Base-by-base conservation (phyloP, 1,140 invertebrate genomes). In the Euura saliciscinereae region DNA sequence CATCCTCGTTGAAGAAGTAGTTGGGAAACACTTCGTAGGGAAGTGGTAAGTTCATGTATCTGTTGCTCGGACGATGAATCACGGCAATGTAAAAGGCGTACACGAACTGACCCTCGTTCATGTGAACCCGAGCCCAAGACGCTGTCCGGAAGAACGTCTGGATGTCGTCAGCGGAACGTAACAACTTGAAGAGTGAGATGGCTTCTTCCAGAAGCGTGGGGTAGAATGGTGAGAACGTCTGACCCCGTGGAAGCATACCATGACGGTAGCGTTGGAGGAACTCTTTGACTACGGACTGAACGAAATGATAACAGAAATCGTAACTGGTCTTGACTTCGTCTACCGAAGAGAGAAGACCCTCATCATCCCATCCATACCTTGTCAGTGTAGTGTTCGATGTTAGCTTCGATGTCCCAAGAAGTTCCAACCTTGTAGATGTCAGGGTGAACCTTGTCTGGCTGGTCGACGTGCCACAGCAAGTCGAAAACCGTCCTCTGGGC, bases 21-120 rank as follows among this genome's bases (percentile, higher is more conserved):
- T 89, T 86, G 6, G 92, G 92, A 79, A 90, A 89, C 73, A 93
- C 87, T 81, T 94, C 92, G 78, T 93, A 93, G 45, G 91, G 88
- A 13, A 92, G 89, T 6, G 93, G 92, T 0, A 93, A 73, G 59
- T 86, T 84, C 69, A 93, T 87, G 72, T 89, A 88, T 64, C 85
- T 86, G 79, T 89, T 90, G 80, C 92, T 91, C 11, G 84, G 77
- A 44, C 92, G 86, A 80, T 93, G 91, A 73, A 90, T 83, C 7
- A 92, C 83, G 46, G 91, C 91, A 3, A 89, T 87, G 65, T 86
- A 89, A 51, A 92, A 82, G 6, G 90, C 89, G 70, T 92, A 92
- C 8, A 89, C 78, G 83, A 91, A 94, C 83, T 92, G 89, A 64
- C 90, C 89, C 44, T 89, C 88, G 84, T 93, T 93, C 75, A 92